A percentile compares a stretch with the other conserved stretches of the same genome.
Conservation (phyloP, 2,113 vertebrate species). For the Hystrix cristata region DNA sequence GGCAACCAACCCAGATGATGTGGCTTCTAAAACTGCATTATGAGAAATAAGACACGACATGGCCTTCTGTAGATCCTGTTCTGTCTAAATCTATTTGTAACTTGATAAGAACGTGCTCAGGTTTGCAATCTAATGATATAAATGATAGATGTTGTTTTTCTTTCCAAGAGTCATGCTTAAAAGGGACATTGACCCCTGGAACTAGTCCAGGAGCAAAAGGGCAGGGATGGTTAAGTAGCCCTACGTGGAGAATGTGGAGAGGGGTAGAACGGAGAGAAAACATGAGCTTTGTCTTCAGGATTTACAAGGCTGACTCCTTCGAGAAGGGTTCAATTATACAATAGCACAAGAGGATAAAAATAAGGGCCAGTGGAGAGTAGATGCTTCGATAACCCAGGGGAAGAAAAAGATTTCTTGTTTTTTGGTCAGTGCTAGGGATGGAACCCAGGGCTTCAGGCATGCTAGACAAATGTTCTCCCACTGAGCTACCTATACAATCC, state of each 20-base stretch:
- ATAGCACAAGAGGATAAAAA: background rate
- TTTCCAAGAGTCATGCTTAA: slow-evolving; percentile 47
- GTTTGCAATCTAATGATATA: slow-evolving; percentile 45
- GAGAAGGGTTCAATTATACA: background rate
- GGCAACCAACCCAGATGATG: background rate
- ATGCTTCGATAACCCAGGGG: background rate
- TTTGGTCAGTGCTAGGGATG: background rate
- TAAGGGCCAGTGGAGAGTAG: background rate
- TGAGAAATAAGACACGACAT: slow-evolving; percentile 3
- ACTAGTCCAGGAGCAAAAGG: slow-evolving; percentile 45
- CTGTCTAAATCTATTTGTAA: slow-evolving; percentile 60
- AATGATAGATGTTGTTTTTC: slow-evolving; percentile 60
- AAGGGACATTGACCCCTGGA: slow-evolving; percentile 66
- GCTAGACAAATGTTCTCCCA: background rate
- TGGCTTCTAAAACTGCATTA: slow-evolving; percentile 32
- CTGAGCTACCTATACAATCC: background rate
- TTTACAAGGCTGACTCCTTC: background rate
- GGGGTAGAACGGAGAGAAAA: background rate
- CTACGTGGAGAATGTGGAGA: background rate
- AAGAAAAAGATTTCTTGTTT: background rate
- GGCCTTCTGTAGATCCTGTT: background rate
- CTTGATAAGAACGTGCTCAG: slow-evolving; percentile 68
- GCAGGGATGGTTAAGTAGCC: background rate
- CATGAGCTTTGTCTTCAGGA: background rate
- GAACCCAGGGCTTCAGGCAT: background rate